phyloP scores from a whole-genome alignment of 1,140 invertebrate genomes.

The Phocides pigmalion region DNA sequence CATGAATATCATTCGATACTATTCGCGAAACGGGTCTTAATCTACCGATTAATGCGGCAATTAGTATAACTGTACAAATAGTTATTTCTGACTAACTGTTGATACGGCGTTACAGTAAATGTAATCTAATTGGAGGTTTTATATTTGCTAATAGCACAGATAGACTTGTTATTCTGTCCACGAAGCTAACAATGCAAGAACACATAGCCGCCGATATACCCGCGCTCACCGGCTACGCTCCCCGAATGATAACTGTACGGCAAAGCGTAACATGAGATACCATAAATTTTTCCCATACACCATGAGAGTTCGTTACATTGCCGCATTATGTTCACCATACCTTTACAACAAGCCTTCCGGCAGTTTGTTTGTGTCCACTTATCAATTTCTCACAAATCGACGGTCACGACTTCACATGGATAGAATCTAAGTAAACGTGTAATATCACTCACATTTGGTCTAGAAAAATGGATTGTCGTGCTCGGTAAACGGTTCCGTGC shows the following conservation, averaged over 20 bases:
- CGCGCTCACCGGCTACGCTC: slow-evolving; percentile 54
- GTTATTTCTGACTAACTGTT: slow-evolving; percentile 13
- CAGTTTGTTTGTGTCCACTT: slow-evolving; percentile 65
- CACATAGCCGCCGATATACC: slow-evolving; percentile 65
- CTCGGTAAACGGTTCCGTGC: slow-evolving; percentile 36
- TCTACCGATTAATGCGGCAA: slow-evolving; percentile 11
- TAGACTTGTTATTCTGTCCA: slow-evolving; percentile 76
- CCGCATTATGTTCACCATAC: slow-evolving; percentile 48
- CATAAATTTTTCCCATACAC: slow-evolving; percentile 70
- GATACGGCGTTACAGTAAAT: slow-evolving; percentile 21
- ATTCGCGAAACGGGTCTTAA: slow-evolving; percentile 1
- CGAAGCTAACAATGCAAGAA: slow-evolving; percentile 74
- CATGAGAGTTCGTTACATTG: slow-evolving; percentile 63
- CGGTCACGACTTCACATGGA: slow-evolving; percentile 67
- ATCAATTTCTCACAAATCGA: slow-evolving; percentile 70
- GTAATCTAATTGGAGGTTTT: slow-evolving; percentile 50
- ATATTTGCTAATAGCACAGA: slow-evolving; percentile 71
- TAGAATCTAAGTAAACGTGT: slow-evolving; percentile 58
- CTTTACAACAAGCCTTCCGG: slow-evolving; percentile 51
- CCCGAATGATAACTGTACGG: slow-evolving; percentile 71
- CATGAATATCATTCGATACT: too few species aligned
- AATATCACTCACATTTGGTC: slow-evolving; percentile 47
- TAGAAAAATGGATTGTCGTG: slow-evolving; percentile 49
- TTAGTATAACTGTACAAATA: slow-evolving; percentile 8
- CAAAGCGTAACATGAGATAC: slow-evolving; percentile 50